Conservation (phyloP, 2,888 invertebrate species). For the Morpho achilles region DNA sequence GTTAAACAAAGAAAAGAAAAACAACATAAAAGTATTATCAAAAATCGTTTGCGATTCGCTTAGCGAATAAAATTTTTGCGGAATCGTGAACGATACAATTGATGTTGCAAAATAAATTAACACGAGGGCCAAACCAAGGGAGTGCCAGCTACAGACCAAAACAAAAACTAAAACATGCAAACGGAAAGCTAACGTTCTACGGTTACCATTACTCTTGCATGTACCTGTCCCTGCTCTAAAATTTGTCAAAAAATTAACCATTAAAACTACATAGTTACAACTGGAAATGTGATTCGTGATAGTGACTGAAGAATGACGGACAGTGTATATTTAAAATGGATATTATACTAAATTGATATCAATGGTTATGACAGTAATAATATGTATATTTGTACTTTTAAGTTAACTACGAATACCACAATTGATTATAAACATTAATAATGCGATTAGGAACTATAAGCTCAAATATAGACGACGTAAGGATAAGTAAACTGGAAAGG, state of each 20-base stretch:
- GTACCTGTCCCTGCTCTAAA: constrained; percentile 34
- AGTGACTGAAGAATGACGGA: constrained; percentile 15
- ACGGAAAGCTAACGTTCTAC: constrained; percentile 53
- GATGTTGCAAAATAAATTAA: constrained; percentile 35
- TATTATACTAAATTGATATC: constrained; percentile 18
- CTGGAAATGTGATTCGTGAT: not conserved
- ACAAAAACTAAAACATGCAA: constrained; percentile 60
- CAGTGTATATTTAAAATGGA: constrained; percentile 30
- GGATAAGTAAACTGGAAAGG: constrained; percentile 74
- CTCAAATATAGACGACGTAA: constrained; percentile 70
- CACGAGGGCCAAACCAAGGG: constrained; percentile 76
- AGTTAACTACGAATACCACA: constrained; percentile 9
- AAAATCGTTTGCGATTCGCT: constrained; percentile 3
- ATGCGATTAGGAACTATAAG: constrained; percentile 24
- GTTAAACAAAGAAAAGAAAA: constrained; percentile 5
- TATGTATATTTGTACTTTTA: constrained; percentile 14
- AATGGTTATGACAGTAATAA: constrained; percentile 8
- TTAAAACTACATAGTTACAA: not conserved
- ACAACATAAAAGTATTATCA: not conserved
- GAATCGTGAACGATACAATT: constrained; percentile 5
- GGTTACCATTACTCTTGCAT: constrained; percentile 49
- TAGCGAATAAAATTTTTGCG: not conserved
- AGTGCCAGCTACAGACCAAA: constrained; percentile 75
- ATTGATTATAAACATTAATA: constrained; percentile 6
- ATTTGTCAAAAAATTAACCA: not conserved